Evolutionary conservation across 30 jellyfish, hydroid and myxozoan genomes (phyloP), one percentile per base, ranked within the genome.

Genomic region (Chrysaora quinquecirrha): DNA sequence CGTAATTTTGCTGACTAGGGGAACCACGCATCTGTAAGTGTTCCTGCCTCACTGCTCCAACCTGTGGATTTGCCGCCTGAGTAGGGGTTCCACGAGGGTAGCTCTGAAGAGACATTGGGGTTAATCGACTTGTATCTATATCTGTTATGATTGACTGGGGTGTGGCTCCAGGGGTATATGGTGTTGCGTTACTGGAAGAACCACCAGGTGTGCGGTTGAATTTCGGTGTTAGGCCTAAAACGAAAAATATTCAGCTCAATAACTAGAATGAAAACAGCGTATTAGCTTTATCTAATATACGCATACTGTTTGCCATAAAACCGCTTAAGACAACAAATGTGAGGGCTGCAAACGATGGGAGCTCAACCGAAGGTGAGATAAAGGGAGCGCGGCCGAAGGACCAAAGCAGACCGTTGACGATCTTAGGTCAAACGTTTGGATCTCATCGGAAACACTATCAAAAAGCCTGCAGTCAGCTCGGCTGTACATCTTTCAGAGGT

Each of bases 141-240:
- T 73, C 93, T 0, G 96, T 78, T 27, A 88, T 75, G 30, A 88
- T 78, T 24, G 96, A 78, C 25, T 64, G 87, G 2, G 99, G 99
- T 29, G 99, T 95, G 4, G 92, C 96, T 3, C 97, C 96, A 0
- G 99, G 99, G 50, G 99, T 95, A 72, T 88, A 95, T 29, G 99
- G 99, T 11, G 99, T 95, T 4, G 86, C 87, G 70, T 72, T 64
- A 1, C 84, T 62, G 22, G 91, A 76, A 19, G 84, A 50, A 22
- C 77, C 93, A 0, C 86, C 87, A 3, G 96, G 96, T 1, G 96
- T 88, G 61, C 91, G 86, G 1, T 34, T 64, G 56, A 70, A 61
- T 71, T 88, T 78, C 11, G 96, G 96, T 1, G 96, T 80, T 28
- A 88, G 48, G 11, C 96, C 96, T 88, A 47, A 47, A 80, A 52